A percentile compares a stretch with the other conserved stretches of the same genome.
Evolutionary conservation across 1,140 invertebrate genomes (phyloP).

Genomic region (Meteorus sp.): DNA sequence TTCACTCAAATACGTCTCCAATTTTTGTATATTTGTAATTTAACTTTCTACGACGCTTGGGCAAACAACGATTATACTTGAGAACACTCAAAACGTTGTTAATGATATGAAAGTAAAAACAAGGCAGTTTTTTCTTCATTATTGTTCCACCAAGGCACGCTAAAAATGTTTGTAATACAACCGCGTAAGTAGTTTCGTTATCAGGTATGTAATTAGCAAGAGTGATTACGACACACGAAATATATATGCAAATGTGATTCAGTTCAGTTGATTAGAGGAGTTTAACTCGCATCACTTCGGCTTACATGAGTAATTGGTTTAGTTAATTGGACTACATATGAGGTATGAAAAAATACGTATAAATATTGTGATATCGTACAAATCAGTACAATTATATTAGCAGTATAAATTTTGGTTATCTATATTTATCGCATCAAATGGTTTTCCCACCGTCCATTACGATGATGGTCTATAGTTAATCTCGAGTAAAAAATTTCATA

Average conservation of each 20-base stretch:
- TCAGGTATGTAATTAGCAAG: background rate
- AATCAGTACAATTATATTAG: conserved; percentile 24
- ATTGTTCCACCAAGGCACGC: conserved; percentile 26
- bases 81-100: background rate
- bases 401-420: conserved; percentile 15
- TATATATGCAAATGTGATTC: background rate
- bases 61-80: conserved; percentile 1
- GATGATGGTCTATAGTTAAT: too few relatives aligned
- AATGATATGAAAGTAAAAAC: conserved; percentile 4
- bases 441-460: too few relatives aligned
- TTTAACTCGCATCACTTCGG: background rate
- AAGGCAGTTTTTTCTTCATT: conserved; percentile 27
- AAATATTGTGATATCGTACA: conserved; percentile 24
- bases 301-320: background rate
- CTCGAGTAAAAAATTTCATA: too few relatives aligned
- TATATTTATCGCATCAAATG: background rate
- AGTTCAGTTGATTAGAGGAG: background rate
- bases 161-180: conserved; percentile 17
- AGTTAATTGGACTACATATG: conserved; percentile 19
- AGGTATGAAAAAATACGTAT: conserved; percentile 34
- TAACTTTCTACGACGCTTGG: conserved; percentile 3
- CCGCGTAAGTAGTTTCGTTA: background rate
- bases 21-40: background rate
- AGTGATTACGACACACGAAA: background rate
- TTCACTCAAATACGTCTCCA: background rate